Conservation (phyloP, 1,140 invertebrate species). For the Coelopa frigida region DNA sequence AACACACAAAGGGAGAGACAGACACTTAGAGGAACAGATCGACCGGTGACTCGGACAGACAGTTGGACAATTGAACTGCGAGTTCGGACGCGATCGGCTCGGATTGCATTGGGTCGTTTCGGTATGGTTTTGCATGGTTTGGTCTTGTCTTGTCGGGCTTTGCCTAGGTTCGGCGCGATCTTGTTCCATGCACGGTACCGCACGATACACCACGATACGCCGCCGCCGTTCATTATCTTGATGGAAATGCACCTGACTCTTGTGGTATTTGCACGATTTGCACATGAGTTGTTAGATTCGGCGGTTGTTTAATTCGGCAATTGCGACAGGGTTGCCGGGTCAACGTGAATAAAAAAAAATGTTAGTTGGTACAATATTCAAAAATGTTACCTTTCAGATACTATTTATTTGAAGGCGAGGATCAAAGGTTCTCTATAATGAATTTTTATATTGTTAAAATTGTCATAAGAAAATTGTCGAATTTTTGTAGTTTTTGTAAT, state of each 20-base stretch:
- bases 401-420: too few relatives aligned
- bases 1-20: too few relatives aligned
- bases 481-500: too few relatives aligned
- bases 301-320: not conserved
- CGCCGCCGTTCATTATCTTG: constrained; percentile 40
- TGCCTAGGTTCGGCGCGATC: too few relatives aligned
- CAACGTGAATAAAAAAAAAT: too few relatives aligned
- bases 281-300: not conserved
- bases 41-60: not conserved
- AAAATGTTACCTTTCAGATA: too few relatives aligned
- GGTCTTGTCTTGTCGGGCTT: not conserved
- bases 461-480: too few relatives aligned
- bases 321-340: not conserved
- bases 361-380: too few relatives aligned
- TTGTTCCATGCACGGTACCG: not conserved
- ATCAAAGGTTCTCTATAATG: too few relatives aligned
- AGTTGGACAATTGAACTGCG: not conserved
- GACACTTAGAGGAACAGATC: too few relatives aligned
- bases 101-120: not conserved
- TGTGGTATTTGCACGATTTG: constrained; percentile 25
- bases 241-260: constrained; percentile 45
- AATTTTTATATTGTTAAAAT: too few relatives aligned
- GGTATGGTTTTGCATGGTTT: not conserved
- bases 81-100: not conserved
- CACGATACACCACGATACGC: constrained; percentile 37